Percentiles rank a stretch among this genome's conserved stretches.
Evolutionary conservation across 2,888 invertebrate species (phyloP).

Genomic region (Eristalis arbustorum): DNA sequence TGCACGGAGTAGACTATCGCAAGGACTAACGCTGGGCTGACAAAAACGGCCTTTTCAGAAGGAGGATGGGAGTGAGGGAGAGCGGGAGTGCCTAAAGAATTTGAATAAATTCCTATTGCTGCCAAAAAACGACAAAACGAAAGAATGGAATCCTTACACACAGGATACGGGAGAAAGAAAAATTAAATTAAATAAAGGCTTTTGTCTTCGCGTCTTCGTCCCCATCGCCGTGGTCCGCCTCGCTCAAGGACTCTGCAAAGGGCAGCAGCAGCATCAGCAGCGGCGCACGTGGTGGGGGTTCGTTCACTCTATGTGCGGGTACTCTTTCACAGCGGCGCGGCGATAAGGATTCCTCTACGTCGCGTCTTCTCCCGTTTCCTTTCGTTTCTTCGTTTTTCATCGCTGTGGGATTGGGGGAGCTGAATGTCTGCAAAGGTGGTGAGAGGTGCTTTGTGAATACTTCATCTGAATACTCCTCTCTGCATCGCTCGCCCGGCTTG

Average conservation of each 20-base stretch:
- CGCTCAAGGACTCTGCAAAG: conserved; percentile 54
- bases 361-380: conserved; percentile 38
- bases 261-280: neutral
- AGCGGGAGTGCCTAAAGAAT: conserved; percentile 41
- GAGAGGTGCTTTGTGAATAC: conserved; percentile 23
- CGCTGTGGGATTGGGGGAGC: conserved; percentile 1
- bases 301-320: conserved; percentile 11
- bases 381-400: conserved; percentile 36
- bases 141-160: conserved; percentile 51
- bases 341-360: conserved; percentile 56
- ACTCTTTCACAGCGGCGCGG: conserved; percentile 46
- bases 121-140: conserved; percentile 44
- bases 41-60: conserved; percentile 12
- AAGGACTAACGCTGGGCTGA: conserved; percentile 13
- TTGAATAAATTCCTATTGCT: conserved; percentile 69
- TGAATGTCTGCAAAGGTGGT: neutral
- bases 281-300: neutral
- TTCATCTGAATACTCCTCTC: neutral
- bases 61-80: neutral
- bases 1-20: conserved; percentile 43
- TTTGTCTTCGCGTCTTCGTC: conserved; percentile 71
- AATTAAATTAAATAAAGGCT: conserved; percentile 77
- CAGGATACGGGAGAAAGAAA: conserved; percentile 66
- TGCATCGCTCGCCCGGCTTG: neutral
- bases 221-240: conserved; percentile 1